These are phyloP conservation scores for Beris chalybata DNA, from an alignment of 2,888 invertebrate genomes.

Conservation along the genomic window DNA sequence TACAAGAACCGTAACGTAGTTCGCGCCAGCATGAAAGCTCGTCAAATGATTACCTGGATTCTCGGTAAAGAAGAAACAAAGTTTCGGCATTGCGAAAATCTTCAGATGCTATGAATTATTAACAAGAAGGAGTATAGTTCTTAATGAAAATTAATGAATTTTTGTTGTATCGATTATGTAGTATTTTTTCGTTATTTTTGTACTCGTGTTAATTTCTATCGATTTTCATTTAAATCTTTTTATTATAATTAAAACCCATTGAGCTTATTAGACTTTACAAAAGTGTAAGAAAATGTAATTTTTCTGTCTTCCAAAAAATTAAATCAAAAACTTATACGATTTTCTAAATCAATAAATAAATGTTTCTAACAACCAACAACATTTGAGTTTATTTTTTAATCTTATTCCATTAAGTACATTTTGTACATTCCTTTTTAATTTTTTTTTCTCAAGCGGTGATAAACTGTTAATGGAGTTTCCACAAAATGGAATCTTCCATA, in stretches of 20 bases:
- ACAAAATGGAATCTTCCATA: too few species aligned
- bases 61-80: conserved; percentile 89
- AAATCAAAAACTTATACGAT: conserved; percentile 2
- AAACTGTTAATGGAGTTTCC: too few species aligned
- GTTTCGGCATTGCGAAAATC: conserved; percentile 89
- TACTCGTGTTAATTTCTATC: too few species aligned
- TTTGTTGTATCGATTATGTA: too few species aligned
- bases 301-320: conserved; percentile 30
- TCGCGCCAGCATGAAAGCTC: conserved; percentile 84
- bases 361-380: conserved; percentile 15
- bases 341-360: conserved; percentile 21
- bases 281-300: conserved; percentile 11
- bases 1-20: conserved; percentile 84
- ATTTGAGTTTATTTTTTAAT: too few species aligned
- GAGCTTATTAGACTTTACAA: not conserved
- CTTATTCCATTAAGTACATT: too few species aligned
- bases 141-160: too few species aligned
- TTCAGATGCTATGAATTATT: conserved; percentile 74
- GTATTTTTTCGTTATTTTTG: too few species aligned
- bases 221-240: too few species aligned
- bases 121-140: not conserved
- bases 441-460: too few species aligned
- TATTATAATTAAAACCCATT: too few species aligned
- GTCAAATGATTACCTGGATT: conserved; percentile 90
- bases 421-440: too few species aligned